Evolutionary conservation across 2,113 vertebrate species (phyloP).

Genomic region (Sporophila hypoxantha): DNA sequence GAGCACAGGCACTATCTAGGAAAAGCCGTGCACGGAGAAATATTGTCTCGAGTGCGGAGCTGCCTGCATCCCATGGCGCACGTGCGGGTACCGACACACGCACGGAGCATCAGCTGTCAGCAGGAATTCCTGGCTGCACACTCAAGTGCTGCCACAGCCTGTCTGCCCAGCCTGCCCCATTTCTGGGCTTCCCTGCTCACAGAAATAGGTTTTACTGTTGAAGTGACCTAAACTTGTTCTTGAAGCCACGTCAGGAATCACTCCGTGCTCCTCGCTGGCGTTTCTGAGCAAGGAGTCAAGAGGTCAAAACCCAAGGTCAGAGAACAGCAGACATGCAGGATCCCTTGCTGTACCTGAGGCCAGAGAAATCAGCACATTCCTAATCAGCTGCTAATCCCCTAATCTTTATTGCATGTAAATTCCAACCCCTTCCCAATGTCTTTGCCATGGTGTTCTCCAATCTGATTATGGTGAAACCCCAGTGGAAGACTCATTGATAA

Average conservation of each 20-base stretch:
- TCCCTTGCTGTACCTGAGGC: background rate
- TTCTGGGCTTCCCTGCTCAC: background rate
- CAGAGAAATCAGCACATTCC: background rate
- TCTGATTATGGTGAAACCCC: background rate
- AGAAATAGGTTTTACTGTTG: background rate
- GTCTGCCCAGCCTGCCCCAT: background rate
- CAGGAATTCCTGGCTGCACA: background rate
- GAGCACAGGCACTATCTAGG: background rate
- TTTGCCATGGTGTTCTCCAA: background rate
- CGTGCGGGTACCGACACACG: background rate
- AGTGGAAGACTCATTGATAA: background rate
- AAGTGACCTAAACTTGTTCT: background rate
- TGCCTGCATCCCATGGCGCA: fast-evolving
- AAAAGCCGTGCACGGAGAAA: background rate
- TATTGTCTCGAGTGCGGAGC: background rate
- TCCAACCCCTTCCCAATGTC: background rate
- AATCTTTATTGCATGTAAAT: conserved; percentile 46
- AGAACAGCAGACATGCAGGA: background rate
- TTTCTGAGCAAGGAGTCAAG: background rate
- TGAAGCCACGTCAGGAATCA: background rate
- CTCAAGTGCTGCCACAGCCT: background rate
- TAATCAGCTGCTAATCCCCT: conserved; percentile 11
- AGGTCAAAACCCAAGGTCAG: conserved; percentile 18
- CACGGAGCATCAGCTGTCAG: background rate
- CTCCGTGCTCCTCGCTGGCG: background rate